Base-by-base conservation (phyloP, 1,140 invertebrate genomes). In the Bombus breviceps region DNA sequence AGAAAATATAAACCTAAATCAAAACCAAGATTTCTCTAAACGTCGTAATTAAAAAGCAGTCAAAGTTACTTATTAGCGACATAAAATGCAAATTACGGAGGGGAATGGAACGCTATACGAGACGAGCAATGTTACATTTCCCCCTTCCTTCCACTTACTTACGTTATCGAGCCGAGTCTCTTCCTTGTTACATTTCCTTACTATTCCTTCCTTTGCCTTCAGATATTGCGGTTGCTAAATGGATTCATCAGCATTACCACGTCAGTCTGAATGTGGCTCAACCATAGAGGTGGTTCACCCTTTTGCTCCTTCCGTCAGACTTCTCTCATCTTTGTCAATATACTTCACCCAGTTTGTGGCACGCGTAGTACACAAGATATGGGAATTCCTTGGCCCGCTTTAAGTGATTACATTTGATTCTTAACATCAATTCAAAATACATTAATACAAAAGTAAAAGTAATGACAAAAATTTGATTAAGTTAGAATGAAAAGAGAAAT, bases 181-280 rank as follows among this genome's bases (percentile, higher is more conserved):
- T 81, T 66, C 88, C 78, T 64, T 53, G 59, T 43, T 74, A 32
- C 47, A 73, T 84, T 64, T 81, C 81, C 74, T 85, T 84, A 59
- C 71, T 73, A 39, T 86, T 84, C 78, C 74, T 82, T 85, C 83
- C 78, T 82, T 83, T 86, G 78, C 81, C 86, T 86, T 41, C 85
- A 91, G 87, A 92, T 86, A 86, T 90, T 92, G 92, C 91, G 92
- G 92, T 92, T 88, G 87, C 91, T 94, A 94, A 94, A 93, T 94
- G 93, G 93, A 94, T 94, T 93, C 90, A 86, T 88, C 86, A 90
- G 92, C 92, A 93, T 94, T 94, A 93, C 89, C 88, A 91, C 81
- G 79, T 90, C 85, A 86, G 78, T 87, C 86, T 89, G 81, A 87
- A 84, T 87, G 79, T 74, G 71, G 82, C 78, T 90, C 81, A 88